phyloP scores from a whole-genome alignment of 2,113 vertebrate genomes.

The Vulpes ferrilata region DNA sequence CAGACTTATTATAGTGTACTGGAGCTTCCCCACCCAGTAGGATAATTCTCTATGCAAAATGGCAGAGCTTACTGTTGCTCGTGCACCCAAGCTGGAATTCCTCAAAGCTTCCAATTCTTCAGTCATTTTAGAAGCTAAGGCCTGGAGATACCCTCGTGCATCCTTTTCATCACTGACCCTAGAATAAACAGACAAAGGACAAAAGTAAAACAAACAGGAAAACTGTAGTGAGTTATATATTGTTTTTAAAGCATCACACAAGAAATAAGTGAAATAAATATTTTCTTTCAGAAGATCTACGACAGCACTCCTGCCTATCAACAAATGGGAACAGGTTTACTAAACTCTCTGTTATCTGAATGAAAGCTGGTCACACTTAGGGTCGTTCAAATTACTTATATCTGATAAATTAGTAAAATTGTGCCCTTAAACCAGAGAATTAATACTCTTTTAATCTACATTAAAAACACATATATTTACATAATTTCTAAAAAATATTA shows the following conservation, averaged over 20 bases:
- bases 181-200: slow-evolving; percentile 27
- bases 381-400: background rate
- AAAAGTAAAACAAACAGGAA: background rate
- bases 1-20: background rate
- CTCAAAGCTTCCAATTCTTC: slow-evolving; percentile 97
- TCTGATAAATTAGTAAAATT: slow-evolving; percentile 21
- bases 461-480: background rate
- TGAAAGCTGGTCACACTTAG: background rate
- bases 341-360: background rate
- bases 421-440: background rate
- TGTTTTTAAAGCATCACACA: slow-evolving; percentile 44
- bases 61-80: slow-evolving; percentile 92
- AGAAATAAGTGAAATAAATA: slow-evolving; percentile 35
- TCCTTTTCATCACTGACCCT: slow-evolving; percentile 99
- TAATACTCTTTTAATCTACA: slow-evolving; percentile 2
- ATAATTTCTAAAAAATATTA: slow-evolving; percentile 37
- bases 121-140: slow-evolving; percentile 99
- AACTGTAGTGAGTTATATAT: background rate
- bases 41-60: background rate
- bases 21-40: background rate
- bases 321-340: background rate
- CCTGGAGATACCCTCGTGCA: slow-evolving; percentile 98
- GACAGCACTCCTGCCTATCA: background rate
- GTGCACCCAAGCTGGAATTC: slow-evolving; percentile 96
- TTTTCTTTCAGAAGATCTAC: background rate